phyloP scores from a whole-genome alignment of 2,797 vertebrate genomes.

The Megaceryle alcyon region DNA sequence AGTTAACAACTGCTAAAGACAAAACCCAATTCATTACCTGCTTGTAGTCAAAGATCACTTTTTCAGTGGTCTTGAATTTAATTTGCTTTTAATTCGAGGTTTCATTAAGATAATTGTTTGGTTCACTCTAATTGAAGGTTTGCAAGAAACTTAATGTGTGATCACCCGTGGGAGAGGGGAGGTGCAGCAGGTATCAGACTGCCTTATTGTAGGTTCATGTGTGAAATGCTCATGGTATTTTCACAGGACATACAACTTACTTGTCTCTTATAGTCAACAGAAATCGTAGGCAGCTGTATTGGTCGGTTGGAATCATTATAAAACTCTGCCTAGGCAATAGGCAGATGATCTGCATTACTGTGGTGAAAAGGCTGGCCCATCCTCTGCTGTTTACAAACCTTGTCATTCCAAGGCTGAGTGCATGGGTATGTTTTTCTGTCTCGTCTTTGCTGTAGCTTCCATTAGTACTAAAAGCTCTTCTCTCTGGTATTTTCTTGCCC shows the following conservation, averaged over 20 bases:
- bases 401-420: background rate
- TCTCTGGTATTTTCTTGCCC: constrained; percentile 14
- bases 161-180: background rate
- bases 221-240: background rate
- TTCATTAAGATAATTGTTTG: constrained; percentile 63
- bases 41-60: constrained; percentile 21
- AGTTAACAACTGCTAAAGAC: background rate
- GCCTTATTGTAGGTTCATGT: background rate
- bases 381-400: background rate
- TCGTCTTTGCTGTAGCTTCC: constrained; percentile 12
- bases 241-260: background rate
- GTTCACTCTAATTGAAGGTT: constrained; percentile 64
- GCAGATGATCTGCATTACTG: background rate
- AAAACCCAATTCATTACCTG: background rate
- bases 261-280: background rate
- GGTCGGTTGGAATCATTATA: background rate
- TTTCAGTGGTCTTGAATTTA: constrained; percentile 50
- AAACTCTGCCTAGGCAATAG: background rate
- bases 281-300: background rate
- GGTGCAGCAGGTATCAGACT: background rate
- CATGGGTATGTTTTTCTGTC: background rate
- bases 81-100: constrained; percentile 68
- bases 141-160: constrained; percentile 49
- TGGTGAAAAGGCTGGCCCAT: background rate
- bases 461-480: constrained; percentile 52